Evolutionary conservation across 1,140 invertebrate species (phyloP).

Genomic region (Hyles euphorbiae): DNA sequence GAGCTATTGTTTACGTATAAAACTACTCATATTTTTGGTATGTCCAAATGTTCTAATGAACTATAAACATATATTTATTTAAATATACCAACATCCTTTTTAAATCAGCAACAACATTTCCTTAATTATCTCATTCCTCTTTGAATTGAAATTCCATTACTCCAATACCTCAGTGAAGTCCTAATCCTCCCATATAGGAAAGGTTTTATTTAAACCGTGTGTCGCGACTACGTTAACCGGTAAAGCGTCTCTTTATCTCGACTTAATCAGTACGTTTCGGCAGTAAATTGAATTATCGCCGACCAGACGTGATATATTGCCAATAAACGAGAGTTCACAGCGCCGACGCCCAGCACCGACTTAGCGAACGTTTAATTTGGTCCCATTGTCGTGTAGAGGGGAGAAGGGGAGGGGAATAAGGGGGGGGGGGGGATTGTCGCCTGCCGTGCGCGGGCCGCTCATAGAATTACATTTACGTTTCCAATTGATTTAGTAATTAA

Average conservation of each 20-base stretch:
- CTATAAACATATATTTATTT: too few relatives aligned
- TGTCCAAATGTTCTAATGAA: too few relatives aligned
- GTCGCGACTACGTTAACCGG: not conserved
- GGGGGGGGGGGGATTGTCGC: not conserved
- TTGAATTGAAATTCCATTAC: too few relatives aligned
- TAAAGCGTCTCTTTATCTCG: slow-evolving; percentile 8
- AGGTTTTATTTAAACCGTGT: too few relatives aligned
- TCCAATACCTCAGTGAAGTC: too few relatives aligned
- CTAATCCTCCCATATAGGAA: too few relatives aligned
- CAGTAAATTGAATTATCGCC: slow-evolving; percentile 12
- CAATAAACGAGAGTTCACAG: not conserved
- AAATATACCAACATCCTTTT: too few relatives aligned
- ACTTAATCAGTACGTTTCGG: slow-evolving; percentile 8
- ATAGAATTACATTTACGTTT: slow-evolving; percentile 3
- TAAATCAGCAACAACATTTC: too few relatives aligned
- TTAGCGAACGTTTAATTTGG: not conserved
- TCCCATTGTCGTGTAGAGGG: not conserved
- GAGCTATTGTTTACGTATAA: too few relatives aligned
- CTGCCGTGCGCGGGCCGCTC: not conserved
- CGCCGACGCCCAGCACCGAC: not conserved
- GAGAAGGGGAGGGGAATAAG: not conserved
- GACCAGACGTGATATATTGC: slow-evolving; percentile 4
- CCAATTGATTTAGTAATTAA: too few relatives aligned
- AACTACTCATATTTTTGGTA: too few relatives aligned
- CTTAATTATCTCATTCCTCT: too few relatives aligned